A percentile compares a stretch with the other conserved stretches of the same genome.
Evolutionary conservation across 2,888 invertebrate genomes (phyloP).

Genomic region (Acrobasis consociella): DNA sequence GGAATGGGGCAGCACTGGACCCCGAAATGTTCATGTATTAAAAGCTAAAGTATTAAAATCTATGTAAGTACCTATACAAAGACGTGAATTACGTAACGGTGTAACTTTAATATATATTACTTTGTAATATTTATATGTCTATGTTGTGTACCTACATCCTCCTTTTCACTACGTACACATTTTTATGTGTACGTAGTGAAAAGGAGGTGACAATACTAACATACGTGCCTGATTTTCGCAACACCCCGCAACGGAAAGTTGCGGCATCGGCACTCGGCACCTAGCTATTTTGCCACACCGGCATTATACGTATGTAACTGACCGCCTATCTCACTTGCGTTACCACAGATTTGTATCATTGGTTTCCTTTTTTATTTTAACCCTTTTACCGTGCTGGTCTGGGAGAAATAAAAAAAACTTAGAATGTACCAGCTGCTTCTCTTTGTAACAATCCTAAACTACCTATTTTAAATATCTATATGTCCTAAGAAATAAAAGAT

Average conservation of each 20-base stretch:
- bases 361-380: background rate
- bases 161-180: background rate
- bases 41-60: too few relatives aligned
- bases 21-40: too few relatives aligned
- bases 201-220: constrained; percentile 4
- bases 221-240: constrained; percentile 13
- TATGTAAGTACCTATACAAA: too few relatives aligned
- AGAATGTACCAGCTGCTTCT: too few relatives aligned
- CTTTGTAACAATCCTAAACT: too few relatives aligned
- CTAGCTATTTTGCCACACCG: constrained; percentile 16
- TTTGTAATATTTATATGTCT: background rate
- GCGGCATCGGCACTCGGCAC: constrained; percentile 16
- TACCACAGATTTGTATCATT: background rate
- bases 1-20: too few relatives aligned
- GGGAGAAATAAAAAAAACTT: too few relatives aligned
- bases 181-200: too few relatives aligned
- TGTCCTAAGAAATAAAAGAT: too few relatives aligned
- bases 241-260: constrained; percentile 19
- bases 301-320: constrained; percentile 16
- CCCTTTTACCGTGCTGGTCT: background rate
- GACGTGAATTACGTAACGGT: too few relatives aligned
- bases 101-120: background rate
- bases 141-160: background rate
- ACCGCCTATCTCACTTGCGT: constrained; percentile 7
- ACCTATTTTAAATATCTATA: too few relatives aligned